These are phyloP conservation scores for Lycia hirtaria DNA, from an alignment of 2,888 invertebrate species.

Conservation along the genomic window DNA sequence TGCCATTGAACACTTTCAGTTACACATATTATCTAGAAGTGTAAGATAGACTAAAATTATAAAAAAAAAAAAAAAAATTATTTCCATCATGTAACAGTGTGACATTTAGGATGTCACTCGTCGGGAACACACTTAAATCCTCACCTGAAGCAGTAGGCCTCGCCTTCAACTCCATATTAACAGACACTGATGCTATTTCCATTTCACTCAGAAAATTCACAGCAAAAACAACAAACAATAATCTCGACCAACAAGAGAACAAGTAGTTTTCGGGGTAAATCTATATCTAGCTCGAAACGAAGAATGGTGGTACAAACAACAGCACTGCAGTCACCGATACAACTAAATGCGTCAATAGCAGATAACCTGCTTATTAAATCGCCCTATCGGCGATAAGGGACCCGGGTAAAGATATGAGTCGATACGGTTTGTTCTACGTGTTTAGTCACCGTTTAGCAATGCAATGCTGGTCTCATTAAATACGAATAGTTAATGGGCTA, in stretches of 20 bases:
- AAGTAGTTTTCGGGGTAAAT: too few species aligned
- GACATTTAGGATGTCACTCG: too few species aligned
- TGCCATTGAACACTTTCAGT: too few species aligned
- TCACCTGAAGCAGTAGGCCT: constrained; percentile 47
- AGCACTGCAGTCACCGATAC: constrained; percentile 50
- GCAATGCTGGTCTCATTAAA: neutral
- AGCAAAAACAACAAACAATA: neutral
- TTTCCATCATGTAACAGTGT: too few species aligned
- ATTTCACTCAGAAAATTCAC: constrained; percentile 40
- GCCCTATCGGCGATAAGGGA: constrained; percentile 68
- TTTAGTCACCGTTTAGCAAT: neutral
- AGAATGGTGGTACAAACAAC: neutral
- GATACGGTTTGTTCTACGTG: neutral
- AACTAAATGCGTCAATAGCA: constrained; percentile 72
- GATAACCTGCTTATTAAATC: constrained; percentile 60
- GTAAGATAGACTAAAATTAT: too few species aligned
- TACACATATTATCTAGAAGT: too few species aligned
- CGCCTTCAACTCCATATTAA: constrained; percentile 60
- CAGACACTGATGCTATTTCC: constrained; percentile 48
- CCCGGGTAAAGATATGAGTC: neutral
- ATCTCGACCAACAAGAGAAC: too few species aligned
- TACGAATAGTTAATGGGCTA: neutral
- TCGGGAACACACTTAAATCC: too few species aligned
- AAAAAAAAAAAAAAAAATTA: too few species aligned
- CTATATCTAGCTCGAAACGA: too few species aligned